Base-by-base conservation (phyloP, 2,113 vertebrate genomes). In the Stictonetta naevosa region DNA sequence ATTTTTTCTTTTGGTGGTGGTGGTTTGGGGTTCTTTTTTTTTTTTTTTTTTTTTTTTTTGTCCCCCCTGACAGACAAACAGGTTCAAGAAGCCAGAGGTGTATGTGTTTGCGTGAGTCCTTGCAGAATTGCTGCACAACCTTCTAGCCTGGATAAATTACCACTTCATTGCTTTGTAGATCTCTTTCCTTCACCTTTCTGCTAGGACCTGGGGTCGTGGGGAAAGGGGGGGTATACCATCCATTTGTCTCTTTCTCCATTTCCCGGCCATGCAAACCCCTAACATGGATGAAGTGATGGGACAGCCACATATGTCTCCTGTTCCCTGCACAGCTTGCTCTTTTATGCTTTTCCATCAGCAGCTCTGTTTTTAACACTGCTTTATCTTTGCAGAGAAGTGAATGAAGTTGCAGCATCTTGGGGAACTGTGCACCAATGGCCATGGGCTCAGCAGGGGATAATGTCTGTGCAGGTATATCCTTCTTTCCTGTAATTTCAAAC, bases 71-170 rank as follows among this genome's bases (percentile, higher is more conserved):
- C 92, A 95, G 67, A 59, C 40, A 73, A 89, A 93, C 55, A 74
- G 50, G 9, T 69, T 94, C 77, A 91, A 89, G 81, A 71, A 91
- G 86, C 92, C 95, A 96, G 90, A 94, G 96, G 77, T 96, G 88
- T 75, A 60, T 86, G 71, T 85, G 46, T 92, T 95, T 73, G 67
- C 46, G 69, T 17, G 69, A 96, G 63, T 36, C 74, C 50, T 95
- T 59, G 72, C 88, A 88, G 64, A 92, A 60, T 8, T 85, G 86
- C 88, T 80, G 53, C 69, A 66, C 25, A 87, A 86, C 20, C 36
- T 91, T 84, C 81, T 85, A 63, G 62, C 77, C 88, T 66, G 53
- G 58, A 28, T 83, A 68, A 75, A 72, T 78, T 44, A 53, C 3
- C 10, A 34, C 40, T 60, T 73, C 34, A 18, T 69, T 85, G 40